These are phyloP conservation scores for Phaenicophaeus curvirostris DNA, from an alignment of 2,797 vertebrate genomes.

Conservation along the genomic window DNA sequence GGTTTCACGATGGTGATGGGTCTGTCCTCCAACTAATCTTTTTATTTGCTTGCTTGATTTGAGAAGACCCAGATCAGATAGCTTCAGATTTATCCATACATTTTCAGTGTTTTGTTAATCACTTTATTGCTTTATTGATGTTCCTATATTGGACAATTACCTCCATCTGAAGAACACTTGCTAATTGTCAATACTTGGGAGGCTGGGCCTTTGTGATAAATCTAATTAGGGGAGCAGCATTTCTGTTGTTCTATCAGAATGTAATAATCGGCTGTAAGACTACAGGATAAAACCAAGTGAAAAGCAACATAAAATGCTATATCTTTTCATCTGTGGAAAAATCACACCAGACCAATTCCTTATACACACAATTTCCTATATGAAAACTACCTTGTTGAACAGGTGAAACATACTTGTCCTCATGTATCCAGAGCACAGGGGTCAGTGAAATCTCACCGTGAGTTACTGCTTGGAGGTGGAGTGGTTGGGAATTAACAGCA, in stretches of 20 bases:
- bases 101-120: not conserved
- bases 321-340: not conserved
- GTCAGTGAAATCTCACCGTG: not conserved
- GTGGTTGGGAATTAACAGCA: not conserved
- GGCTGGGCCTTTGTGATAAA: not conserved
- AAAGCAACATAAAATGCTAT: not conserved
- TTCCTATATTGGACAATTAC: not conserved
- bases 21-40: not conserved
- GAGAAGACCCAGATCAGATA: not conserved
- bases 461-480: not conserved
- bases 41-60: constrained; percentile 6
- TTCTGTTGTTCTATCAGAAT: not conserved
- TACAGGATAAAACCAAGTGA: not conserved
- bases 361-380: not conserved
- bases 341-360: not conserved
- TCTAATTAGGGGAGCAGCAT: not conserved
- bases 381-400: not conserved
- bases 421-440: not conserved
- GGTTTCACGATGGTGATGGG: not conserved
- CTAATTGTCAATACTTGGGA: not conserved
- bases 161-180: not conserved
- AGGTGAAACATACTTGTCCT: not conserved
- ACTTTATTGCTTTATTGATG: not conserved
- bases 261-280: not conserved
- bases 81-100: not conserved